Evolutionary conservation across 2,797 vertebrate species (phyloP).

Genomic region (Taeniopygia guttata): DNA sequence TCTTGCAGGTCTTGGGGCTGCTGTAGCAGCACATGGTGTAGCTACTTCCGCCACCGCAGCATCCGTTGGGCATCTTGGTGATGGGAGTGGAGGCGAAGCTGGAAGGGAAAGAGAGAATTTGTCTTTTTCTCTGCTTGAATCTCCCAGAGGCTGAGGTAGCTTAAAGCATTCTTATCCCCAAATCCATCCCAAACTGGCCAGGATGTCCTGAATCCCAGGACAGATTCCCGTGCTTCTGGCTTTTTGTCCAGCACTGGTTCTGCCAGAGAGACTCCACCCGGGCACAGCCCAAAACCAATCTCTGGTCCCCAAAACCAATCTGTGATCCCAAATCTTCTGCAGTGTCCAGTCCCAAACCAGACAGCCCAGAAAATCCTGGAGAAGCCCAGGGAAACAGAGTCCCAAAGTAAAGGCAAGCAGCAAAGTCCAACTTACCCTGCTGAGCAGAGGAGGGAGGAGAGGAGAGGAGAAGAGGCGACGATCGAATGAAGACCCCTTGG

Average conservation of each 20-base stretch:
- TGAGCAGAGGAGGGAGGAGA: background rate
- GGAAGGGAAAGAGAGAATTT: background rate
- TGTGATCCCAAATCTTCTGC: background rate
- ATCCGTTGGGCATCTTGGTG: background rate
- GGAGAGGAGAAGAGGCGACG: background rate
- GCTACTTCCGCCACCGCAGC: background rate
- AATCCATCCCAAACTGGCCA: background rate
- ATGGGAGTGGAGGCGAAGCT: background rate
- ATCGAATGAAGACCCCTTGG: background rate
- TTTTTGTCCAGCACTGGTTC: background rate
- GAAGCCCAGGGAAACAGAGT: background rate
- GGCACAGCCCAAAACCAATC: background rate
- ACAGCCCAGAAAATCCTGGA: background rate
- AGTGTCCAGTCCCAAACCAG: accelerated
- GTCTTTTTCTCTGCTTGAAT: background rate
- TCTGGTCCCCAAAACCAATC: background rate
- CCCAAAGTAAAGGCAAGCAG: background rate
- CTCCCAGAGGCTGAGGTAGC: background rate
- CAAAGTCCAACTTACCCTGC: conserved; percentile 17
- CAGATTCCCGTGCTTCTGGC: accelerated
- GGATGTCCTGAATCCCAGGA: background rate
- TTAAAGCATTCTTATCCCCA: background rate
- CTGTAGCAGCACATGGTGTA: background rate
- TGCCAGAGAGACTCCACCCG: background rate
- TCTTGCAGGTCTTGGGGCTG: background rate